Evolutionary conservation across 1,140 invertebrate species (phyloP).

Genomic region (Drosophila trapezifrons): DNA sequence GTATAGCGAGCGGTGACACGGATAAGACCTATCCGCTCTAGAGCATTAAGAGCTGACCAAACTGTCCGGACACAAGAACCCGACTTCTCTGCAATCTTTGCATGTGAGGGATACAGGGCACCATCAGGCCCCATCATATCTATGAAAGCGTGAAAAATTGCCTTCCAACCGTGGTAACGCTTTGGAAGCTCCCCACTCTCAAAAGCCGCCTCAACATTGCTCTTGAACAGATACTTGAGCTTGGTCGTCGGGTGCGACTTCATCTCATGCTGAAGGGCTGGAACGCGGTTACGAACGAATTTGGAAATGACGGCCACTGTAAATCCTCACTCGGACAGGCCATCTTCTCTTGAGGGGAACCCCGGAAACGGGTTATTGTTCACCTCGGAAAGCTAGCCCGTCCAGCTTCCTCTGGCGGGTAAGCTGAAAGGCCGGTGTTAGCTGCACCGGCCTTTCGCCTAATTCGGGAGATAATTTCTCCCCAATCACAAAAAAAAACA

Average conservation of each 20-base stretch:
- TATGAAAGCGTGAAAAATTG: slow-evolving; percentile 18
- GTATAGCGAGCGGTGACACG: slow-evolving; percentile 17
- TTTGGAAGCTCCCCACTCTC: slow-evolving; percentile 12
- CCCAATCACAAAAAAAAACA: slow-evolving; percentile 18
- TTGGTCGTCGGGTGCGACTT: slow-evolving; percentile 17
- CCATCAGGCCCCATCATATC: slow-evolving; percentile 18
- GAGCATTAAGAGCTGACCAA: slow-evolving; percentile 17
- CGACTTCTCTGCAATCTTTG: slow-evolving; percentile 16
- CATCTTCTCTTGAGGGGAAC: slow-evolving; percentile 18
- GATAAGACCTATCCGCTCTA: slow-evolving; percentile 17
- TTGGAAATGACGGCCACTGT: slow-evolving; percentile 18
- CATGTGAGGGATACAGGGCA: slow-evolving; percentile 18
- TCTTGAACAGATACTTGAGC: slow-evolving; percentile 19
- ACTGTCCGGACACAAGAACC: slow-evolving; percentile 13
- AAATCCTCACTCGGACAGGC: slow-evolving; percentile 18
- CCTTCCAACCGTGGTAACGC: slow-evolving; percentile 16
- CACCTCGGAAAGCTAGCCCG: slow-evolving; percentile 18
- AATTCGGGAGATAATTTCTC: slow-evolving; percentile 19
- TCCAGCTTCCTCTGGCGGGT: slow-evolving; percentile 18
- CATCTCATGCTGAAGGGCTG: slow-evolving; percentile 18
- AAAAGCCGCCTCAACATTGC: slow-evolving; percentile 18
- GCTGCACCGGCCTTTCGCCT: slow-evolving; percentile 17
- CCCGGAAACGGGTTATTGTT: slow-evolving; percentile 18
- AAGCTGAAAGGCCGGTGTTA: slow-evolving; percentile 18
- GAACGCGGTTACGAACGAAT: slow-evolving; percentile 18